Evolutionary conservation across 2,888 invertebrate genomes (phyloP), one percentile per base, ranked within the genome.

Genomic region (Maniola hyperantus): DNA sequence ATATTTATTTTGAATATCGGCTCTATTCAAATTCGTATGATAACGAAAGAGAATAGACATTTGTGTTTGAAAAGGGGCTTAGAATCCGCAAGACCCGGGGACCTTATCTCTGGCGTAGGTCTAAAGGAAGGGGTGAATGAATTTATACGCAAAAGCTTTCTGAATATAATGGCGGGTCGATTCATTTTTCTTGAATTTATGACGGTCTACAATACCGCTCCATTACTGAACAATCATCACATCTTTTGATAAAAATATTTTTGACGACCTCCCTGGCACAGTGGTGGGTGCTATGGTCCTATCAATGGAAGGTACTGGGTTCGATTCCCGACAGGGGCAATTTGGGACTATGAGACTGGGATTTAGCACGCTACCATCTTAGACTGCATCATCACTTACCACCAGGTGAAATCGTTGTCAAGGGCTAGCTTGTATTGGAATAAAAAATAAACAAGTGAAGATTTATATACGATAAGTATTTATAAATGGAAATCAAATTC

Each of bases 71-170:
- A 61, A 6, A 51, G 36, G 36, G 57, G 42, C 39, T 42, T 57
- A 42, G 20, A 42, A 57, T 50, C 34, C 20, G 36, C 15, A 20
- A 50, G 36, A 34, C 50, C 61, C 61, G 33, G 15, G 34, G n/a
- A 58, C 18, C 34, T 61, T 61, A 61, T 61, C 61, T 15, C 48
- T 11, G 50, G 18, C 48, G 36, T 34, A 33, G 48, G 48, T 51
- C 50, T 51, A 39, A 50, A 26, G 50, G 48, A 61, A 61, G 20
- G 61, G 51, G 51, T 20, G 50, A 61, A 61, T 61, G 61, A 63
- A 64, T 64, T 67, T 63, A 61, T 61, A 11, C 15, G 46, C 54
- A 34, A 61, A 61, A 65, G 61, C 66, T 66, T 66, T 66, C 66
- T 33, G 61, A 66, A 39, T 55, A 61, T 61, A 66, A 57, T 39